phyloP scores from a whole-genome alignment of 1,140 invertebrate genomes.

The Sminthurinus signatus region DNA sequence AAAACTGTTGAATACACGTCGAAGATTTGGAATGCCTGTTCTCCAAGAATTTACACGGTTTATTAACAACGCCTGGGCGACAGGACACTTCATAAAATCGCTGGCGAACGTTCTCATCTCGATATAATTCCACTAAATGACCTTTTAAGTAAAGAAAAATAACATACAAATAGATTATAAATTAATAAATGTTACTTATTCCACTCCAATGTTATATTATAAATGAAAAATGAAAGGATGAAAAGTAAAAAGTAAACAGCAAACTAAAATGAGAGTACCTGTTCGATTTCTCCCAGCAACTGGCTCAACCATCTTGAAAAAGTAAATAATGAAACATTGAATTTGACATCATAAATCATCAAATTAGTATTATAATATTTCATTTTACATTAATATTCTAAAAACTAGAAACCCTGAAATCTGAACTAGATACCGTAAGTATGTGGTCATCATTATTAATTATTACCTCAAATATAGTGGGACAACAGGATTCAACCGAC shows the following conservation, averaged over 20 bases:
- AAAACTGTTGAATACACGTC: constrained; percentile 71
- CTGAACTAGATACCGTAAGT: too few species aligned
- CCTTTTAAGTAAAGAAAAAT: constrained; percentile 17
- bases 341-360: too few species aligned
- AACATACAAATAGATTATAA: background rate
- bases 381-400: too few species aligned
- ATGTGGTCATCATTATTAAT: too few species aligned
- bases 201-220: too few species aligned
- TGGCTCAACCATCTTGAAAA: constrained; percentile 68
- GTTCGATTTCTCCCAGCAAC: constrained; percentile 62
- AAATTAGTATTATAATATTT: too few species aligned
- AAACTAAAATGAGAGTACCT: constrained; percentile 21
- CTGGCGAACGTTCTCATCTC: constrained; percentile 45
- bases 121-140: constrained; percentile 34
- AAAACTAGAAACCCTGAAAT: too few species aligned
- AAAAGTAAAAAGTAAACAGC: too few species aligned
- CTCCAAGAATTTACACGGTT: constrained; percentile 69
- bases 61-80: constrained; percentile 58
- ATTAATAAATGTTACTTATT: background rate
- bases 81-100: constrained; percentile 75
- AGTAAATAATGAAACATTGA: too few species aligned
- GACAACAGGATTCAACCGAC: constrained; percentile 56
- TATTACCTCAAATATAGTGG: too few species aligned
- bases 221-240: too few species aligned
- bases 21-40: constrained; percentile 61